Evolutionary conservation across 2,113 vertebrate species (phyloP), one percentile per base, ranked within the genome.

Genomic region (Shinisaurus crocodilurus): DNA sequence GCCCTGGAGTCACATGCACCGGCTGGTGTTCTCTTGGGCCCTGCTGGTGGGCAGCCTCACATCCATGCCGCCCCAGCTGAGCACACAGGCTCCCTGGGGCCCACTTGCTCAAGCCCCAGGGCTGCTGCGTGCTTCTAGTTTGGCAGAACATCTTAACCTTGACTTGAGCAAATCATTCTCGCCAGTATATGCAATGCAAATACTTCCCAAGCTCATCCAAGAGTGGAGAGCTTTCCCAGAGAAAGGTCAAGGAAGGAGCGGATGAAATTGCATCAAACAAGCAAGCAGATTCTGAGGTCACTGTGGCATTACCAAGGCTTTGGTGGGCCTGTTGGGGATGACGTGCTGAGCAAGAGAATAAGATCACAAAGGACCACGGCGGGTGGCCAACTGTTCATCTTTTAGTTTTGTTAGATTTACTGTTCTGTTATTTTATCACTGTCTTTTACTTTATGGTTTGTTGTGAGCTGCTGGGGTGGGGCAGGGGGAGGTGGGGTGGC

Each of bases 131-230:
- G 15, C 74, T 23, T 3, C 7, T 37, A 6, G 6, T 94, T 54
- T 86, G 81, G 79, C 90, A 82, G 54, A 13, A 60, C 9, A 88
- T 80, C 83, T 91, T 95, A 93, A 94, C 95, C 94, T 96, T 94
- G 92, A 27, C 43, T 43, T 13, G 20, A 63, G 90, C 92, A 9
- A 93, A 93, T 93, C 91, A 90, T 88, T 94, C 95, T 95, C 93
- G 95, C 92, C 88, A 91, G 92, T 88, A 93, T 94, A 90, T 92
- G 93, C 94, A 95, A 95, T 96, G 95, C 94, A 96, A 96, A 96
- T 95, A 92, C 0, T 91, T 89, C 89, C 86, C 86, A 85, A 92
- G 81, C 92, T 87, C 70, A 84, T 91, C 91, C 74, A 48, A 67
- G n/a, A 70, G 88, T 75, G 81, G 75, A 89, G 93, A 57, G 1